These are phyloP conservation scores for Carassius carassius DNA, from an alignment of 2,113 vertebrate species.

Conservation along the genomic window DNA sequence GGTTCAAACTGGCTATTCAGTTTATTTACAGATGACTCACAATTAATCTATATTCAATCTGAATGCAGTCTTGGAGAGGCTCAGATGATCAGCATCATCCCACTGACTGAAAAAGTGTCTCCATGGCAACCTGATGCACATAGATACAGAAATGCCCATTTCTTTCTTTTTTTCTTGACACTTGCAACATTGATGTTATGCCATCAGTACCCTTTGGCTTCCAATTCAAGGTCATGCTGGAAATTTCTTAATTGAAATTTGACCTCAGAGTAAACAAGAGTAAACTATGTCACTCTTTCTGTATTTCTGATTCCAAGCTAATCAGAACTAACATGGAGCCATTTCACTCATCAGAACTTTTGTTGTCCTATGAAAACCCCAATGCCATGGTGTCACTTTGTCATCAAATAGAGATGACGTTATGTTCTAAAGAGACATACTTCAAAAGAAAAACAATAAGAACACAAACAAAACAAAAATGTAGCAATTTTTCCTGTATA, in stretches of 20 bases:
- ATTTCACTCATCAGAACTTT: conserved; percentile 64
- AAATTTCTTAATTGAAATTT: conserved; percentile 67
- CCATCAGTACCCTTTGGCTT: conserved; percentile 37
- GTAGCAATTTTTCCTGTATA: conserved; percentile 76
- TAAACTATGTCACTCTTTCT: conserved; percentile 71
- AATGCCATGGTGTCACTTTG: conserved; percentile 54
- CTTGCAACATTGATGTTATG: conserved; percentile 34
- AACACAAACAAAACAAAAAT: conserved; percentile 67
- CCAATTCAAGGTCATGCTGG: conserved; percentile 63
- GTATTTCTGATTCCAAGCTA: conserved; percentile 69
- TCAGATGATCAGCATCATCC: conserved; percentile 38
- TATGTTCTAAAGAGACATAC: conserved; percentile 69
- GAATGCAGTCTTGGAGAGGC: conserved; percentile 33
- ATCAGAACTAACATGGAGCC: conserved; percentile 64
- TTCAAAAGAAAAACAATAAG: conserved; percentile 70
- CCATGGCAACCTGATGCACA: conserved; percentile 39
- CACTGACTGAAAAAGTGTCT: conserved; percentile 42
- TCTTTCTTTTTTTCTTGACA: not conserved
- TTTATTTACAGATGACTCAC: conserved; percentile 30
- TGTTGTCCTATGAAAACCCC: conserved; percentile 64
- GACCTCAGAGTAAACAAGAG: conserved; percentile 69
- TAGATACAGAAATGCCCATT: conserved; percentile 10
- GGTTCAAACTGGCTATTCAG: conserved; percentile 39
- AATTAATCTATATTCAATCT: conserved; percentile 24
- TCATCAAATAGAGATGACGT: conserved; percentile 55